Evolutionary conservation across 2,888 invertebrate genomes (phyloP), one percentile per base, ranked within the genome.

Genomic region (Drosophila peninsularis): DNA sequence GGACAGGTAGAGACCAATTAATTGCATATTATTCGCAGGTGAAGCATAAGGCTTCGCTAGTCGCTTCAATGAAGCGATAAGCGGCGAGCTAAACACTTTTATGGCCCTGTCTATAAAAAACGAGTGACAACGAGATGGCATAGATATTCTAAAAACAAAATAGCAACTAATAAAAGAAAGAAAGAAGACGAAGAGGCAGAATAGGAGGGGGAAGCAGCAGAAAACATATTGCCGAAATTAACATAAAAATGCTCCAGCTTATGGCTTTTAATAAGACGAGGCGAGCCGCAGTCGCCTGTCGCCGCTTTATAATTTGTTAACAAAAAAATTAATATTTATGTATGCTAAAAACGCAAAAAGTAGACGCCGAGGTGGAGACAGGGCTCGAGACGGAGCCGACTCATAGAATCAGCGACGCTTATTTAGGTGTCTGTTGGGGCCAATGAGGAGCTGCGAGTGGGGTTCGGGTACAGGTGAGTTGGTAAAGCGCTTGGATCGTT

Each of bases 1-100:
- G 24, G 27, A 30, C 27, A 55, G 71, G 41, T 49, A 73, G 42
- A 66, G 70, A 61, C 65, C 78, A 83, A 83, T 83, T 81, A 83
- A 83, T 81, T 83, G 75, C 75, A 71, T 73, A 81, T 83, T 80
- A 80, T 71, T 62, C 72, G 53, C 60, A 56, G 74, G 32, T 34
- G 45, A 19, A 44, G 34, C 60, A 52, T 42, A 41, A 58, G 34
- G 64, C 44, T 50, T 37, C 14, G 32, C 32, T 52, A n/a, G 24
- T 56, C 61, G 70, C 74, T 74, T 56, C 70, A 74, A 64, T 74
- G 74, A 70, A 74, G 74, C 74, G 67, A 64, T 74, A 56, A 69
- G 34, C 62, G 52, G 56, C 39, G 32, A 55, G 53, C 61, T 54
- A 74, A 75, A 60, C 74, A 64, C 30, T 21, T 53, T 60, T 44